phyloP scores from a whole-genome alignment of 2,797 vertebrate species.

The Acanthornis magna region DNA sequence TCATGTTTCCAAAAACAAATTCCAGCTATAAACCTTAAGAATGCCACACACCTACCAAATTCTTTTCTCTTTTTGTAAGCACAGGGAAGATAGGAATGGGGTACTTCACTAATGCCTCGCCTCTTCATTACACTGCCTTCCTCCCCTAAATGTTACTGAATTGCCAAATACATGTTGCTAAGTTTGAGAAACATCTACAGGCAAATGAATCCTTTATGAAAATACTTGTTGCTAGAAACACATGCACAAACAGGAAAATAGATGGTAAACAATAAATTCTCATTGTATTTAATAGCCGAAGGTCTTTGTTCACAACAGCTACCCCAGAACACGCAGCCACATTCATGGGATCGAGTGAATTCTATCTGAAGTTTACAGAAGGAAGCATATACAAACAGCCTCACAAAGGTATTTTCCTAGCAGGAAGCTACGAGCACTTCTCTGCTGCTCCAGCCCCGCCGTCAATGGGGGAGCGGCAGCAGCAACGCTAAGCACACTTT shows the following conservation, averaged over 20 bases:
- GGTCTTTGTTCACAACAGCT: conserved; percentile 11
- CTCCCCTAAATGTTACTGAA: not conserved
- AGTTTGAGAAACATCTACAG: not conserved
- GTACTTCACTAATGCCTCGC: not conserved
- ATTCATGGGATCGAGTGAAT: not conserved
- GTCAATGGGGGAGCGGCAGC: not conserved
- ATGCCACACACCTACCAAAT: not conserved
- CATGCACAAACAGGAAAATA: not conserved
- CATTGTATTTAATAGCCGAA: not conserved
- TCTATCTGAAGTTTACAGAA: conserved; percentile 57
- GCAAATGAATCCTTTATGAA: not conserved
- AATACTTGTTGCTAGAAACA: not conserved
- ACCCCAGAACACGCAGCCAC: not conserved
- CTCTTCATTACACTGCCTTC: not conserved
- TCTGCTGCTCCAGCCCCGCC: not conserved
- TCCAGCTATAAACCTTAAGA: not conserved
- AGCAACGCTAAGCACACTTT: not conserved
- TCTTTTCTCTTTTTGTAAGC: not conserved
- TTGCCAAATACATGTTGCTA: not conserved
- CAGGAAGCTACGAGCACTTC: conserved; percentile 30
- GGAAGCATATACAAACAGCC: conserved; percentile 23
- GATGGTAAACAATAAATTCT: not conserved
- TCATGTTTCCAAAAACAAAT: not conserved
- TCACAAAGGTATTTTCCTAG: conserved; percentile 29
- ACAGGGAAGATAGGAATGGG: not conserved